Base-by-base conservation (phyloP, 2,113 vertebrate genomes). In the Raphicerus campestris region DNA sequence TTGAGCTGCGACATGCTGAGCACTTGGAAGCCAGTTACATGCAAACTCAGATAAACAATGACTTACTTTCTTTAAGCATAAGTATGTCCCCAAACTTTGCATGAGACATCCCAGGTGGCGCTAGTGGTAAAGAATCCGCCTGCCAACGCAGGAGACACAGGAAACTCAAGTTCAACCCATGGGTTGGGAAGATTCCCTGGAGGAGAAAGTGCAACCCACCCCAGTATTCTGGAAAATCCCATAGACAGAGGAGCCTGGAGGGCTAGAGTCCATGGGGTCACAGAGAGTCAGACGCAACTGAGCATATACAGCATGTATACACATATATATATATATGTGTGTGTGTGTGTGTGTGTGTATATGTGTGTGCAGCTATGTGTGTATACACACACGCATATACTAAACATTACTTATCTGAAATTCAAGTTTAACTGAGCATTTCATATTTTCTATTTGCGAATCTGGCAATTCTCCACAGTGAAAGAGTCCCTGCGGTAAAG, bases 311-410 rank as follows among this genome's bases (percentile, higher is more conserved):
- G 35, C 11, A 26, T 26, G 4, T 42, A 24, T 42, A 42, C 3
- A 11, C 10, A 2, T 56, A 19, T 22, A 3, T 55, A 1, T 55
- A 0, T 55, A 3, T 55, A 0, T 20, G 0, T 22, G 2, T 55
- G 2, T 55, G 1, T 55, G 0, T 55, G 0, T 55, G 3, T 22
- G 55, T 56, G 55, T 56, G 0, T 24, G 0, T 24, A 24, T 24
- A 4, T 58, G 56, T 58, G 22, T 58, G 56, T 10, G 66, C 16
- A 11, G 16, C 61, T 39, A 5, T 42, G n/a, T 42, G 70, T 42
- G 35, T 42, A 42, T 26, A 42, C 6, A 75, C 35, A 75, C 6
- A 26, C 22, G 73, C 2, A 75, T 77, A 77, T 17, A 55, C 16
- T 53, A 85, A 84, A 88, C n/a, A 11, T n/a, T 86, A 88, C 10